These are phyloP conservation scores for Dinomys branickii DNA, from an alignment of 2,113 vertebrate species.

Conservation along the genomic window DNA sequence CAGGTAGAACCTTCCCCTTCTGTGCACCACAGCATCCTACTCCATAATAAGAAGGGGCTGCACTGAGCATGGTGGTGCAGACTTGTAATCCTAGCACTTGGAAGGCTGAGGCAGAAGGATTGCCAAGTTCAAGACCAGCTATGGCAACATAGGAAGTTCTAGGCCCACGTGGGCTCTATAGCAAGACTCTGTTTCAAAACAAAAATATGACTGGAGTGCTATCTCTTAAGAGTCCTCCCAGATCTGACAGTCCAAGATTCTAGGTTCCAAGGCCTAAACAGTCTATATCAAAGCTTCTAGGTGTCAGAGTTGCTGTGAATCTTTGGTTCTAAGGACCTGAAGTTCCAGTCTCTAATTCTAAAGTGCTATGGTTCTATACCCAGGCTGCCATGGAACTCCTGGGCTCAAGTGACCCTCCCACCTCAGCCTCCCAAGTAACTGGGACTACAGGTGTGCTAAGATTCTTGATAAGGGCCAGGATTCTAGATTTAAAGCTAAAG, in stretches of 20 bases:
- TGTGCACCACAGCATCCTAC: neutral
- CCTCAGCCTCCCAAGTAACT: neutral
- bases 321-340: constrained; percentile 39
- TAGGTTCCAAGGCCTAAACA: constrained; percentile 43
- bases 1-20: neutral
- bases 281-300: constrained; percentile 22
- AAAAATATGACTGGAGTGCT: neutral
- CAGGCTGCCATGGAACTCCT: neutral
- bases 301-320: constrained; percentile 44
- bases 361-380: neutral
- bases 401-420: neutral
- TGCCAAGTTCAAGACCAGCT: neutral
- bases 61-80: neutral
- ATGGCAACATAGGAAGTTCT: neutral
- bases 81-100: neutral
- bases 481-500: constrained; percentile 45
- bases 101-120: neutral
- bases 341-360: constrained; percentile 42
- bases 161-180: neutral
- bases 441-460: neutral
- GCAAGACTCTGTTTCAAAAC: neutral
- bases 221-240: neutral
- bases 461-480: constrained; percentile 31
- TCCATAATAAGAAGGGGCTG: neutral
- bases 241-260: constrained; percentile 38